Evolutionary conservation across 2,888 invertebrate species (phyloP), one percentile per base, ranked within the genome.

Genomic region (Prostheceraeus crozeri): DNA sequence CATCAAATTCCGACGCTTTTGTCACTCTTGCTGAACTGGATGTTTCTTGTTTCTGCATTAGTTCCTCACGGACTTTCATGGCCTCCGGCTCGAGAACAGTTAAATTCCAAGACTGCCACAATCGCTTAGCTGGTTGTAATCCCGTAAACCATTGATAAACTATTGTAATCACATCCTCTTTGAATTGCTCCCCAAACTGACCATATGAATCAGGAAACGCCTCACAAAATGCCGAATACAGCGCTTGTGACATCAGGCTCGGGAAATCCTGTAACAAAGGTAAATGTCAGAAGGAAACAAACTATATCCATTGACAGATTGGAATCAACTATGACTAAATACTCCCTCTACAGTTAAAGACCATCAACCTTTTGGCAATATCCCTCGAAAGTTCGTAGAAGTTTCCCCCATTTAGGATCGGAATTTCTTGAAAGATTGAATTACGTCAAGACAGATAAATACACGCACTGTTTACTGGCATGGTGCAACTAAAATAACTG

Each of bases 191-290:
- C 3, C 69, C 68, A 67, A 75, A 75, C 66, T 74, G 72, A 30
- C 69, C 63, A 64, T 72, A 72, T n/a, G 74, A 75, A 59, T 75
- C 72, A 1, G 73, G 72, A 59, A 75, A 75, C n/a, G 68, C 65
- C 35, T 69, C 67, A 58, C 72, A 73, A 64, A 69, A 75, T 1
- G 70, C 68, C 8, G 71, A 68, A 65, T 74, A 75, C 3, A 73
- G 66, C 19, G 73, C 68, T 62, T 74, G 74, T 3, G 71, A 64
- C 61, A 75, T 66, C 57, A 75, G 60, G 25, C 60, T 67, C 2
- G 74, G 71, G 59, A 71, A 75, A 16, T 69, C 69, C 73, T 74
- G 67, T 8, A 65, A 58, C 1, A 3, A 2, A 33, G 16, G 3
- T 3, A 16, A 6, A 2, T 46, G 14, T 3, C 14, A 51, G 14